Base-by-base conservation (phyloP, 1,140 invertebrate species). In the Helicorthomorpha holstii region DNA sequence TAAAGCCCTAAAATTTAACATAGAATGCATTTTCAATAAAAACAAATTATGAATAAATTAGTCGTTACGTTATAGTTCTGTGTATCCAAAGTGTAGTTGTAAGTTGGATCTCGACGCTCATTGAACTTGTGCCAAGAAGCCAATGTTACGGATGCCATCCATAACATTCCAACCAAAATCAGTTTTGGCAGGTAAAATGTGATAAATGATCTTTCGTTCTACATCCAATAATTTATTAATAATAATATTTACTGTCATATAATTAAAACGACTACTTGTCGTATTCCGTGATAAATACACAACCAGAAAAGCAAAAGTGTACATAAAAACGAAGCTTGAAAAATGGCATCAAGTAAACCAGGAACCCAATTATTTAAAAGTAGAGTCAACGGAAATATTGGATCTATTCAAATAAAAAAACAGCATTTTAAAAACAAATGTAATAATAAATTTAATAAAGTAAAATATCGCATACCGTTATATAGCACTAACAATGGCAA, bases 111-210 rank as follows among this genome's bases (percentile, higher is more conserved):
- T 54, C 79, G 75, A 1, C 88, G 71, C 64, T 89, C 85, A 61
- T 88, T 89, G 60, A 81, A 85, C 61, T 85, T 83, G 65, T 95
- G 82, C 85, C 88, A 91, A 0, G 84, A 81, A 1, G 88, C 82
- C 48, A 94, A 66, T 22, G 84, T 81, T 46, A 95, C 74, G 3
- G 83, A 82, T 2, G 85, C 81, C 42, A 87, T 68, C 90, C 90
- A 95, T 51, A 94, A 73, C 59, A 85, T 73, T 27, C 85, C 79
- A 1, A 96, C 86, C 2, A 96, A 73, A 34, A 92, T 66, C 16
- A 93, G 60, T 74, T 98, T 98, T 29, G 88, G 85, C 48, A 91
- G 63, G 67, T 96, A 96, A 68, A 97, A 98, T 29, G 80, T 80
- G 10, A 82, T 60, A 51, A 92, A 80, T 54, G 77, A 71, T 57